Evolutionary conservation across 92 coral and sea anemone genomes (phyloP), one percentile per base, ranked within the genome.

Genomic region (Epizoanthus illoricatus): DNA sequence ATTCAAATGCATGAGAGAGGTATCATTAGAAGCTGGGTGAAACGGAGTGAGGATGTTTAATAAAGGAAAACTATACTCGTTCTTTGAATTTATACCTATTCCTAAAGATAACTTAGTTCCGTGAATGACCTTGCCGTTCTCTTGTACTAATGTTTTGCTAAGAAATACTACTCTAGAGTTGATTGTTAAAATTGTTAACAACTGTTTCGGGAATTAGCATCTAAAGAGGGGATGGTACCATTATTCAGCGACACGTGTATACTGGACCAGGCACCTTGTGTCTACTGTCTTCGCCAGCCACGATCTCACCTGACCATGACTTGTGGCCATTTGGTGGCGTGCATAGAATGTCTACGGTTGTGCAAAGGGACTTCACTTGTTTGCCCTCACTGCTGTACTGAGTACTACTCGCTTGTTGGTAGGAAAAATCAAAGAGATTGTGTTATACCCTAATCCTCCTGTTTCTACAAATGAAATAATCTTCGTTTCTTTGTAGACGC

Each of bases 311-410:
- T 42, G 18, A 4, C 42, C 33, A 76, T 62, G 81, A 40, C 42
- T 0, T 76, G 81, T 76, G 81, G 81, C 8, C 81, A 76, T n/a
- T 20, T 43, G 13, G 81, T 76, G 59, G 81, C 71, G 17, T 76
- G 81, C 2, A 60, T 3, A 0, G 71, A 76, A 39, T 76, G 81
- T 42, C 71, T 43, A 8, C 60, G 59, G 15, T 43, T 71, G 28
- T 71, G 58, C 41, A 76, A 76, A 43, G 69, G 69, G 8, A 8
- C 9, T 18, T 7, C 81, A 16, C 81, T 76, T 41, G 81, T 76
- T 41, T 76, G 81, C 11, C 81, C 81, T 5, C 70, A 76, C 23
- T 76, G 81, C 7, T 76, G 70, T 10, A 19, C 16, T 19, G 81
- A 76, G n/a, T 47, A 62, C 43, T 76, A 76, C 23, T 42, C 66